phyloP scores from a whole-genome alignment of 2,113 vertebrate species.

The Colinus virginianus region DNA sequence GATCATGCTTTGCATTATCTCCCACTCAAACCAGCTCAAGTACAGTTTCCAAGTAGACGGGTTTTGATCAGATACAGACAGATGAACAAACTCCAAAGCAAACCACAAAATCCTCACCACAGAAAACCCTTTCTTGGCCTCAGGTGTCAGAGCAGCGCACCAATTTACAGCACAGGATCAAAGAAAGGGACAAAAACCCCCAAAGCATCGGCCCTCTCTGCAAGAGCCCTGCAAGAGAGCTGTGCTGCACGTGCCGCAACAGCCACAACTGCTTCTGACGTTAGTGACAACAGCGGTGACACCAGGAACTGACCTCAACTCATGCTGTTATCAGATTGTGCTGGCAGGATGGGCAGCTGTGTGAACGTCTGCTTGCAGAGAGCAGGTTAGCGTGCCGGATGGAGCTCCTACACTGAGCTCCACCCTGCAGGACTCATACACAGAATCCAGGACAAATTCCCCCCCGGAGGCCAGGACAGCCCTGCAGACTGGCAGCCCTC shows the following conservation, averaged over 20 bases:
- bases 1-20: neutral
- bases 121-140: neutral
- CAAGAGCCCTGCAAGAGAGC: neutral
- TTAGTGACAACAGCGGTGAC: neutral
- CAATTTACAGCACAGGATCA: neutral
- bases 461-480: neutral
- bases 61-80: neutral
- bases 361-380: rapidly evolving
- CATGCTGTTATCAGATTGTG: neutral
- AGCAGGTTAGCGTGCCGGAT: neutral
- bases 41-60: neutral
- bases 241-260: neutral
- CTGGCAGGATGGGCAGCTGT: neutral
- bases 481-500: rapidly evolving
- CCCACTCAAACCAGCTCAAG: neutral
- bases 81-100: neutral
- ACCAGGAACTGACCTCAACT: slow-evolving; percentile 19
- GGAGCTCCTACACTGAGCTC: neutral
- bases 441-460: neutral
- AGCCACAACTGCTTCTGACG: neutral
- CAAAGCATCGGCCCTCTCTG: neutral
- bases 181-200: neutral
- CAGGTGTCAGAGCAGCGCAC: neutral
- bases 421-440: neutral
- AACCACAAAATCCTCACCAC: neutral